Evolutionary conservation across 1,140 invertebrate species (phyloP).

Genomic region (Drosophila ficusphila): DNA sequence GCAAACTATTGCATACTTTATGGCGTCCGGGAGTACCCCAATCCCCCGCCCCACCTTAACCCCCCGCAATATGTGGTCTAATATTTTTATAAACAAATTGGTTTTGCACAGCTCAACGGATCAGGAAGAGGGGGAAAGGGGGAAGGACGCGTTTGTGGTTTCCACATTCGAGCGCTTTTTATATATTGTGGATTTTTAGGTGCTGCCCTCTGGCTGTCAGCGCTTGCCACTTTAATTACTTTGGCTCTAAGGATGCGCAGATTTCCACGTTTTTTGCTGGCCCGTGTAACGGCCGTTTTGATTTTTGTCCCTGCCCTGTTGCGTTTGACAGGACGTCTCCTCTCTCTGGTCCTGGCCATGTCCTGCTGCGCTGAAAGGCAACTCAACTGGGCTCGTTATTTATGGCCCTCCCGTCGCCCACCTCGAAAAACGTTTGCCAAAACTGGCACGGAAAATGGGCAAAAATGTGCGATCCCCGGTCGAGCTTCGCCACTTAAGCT

Average conservation of each 20-base stretch:
- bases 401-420: conserved; percentile 42
- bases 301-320: conserved; percentile 53
- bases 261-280: conserved; percentile 36
- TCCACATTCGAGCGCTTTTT: conserved; percentile 10
- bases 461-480: conserved; percentile 24
- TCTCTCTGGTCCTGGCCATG: not conserved
- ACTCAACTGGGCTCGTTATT: conserved; percentile 75
- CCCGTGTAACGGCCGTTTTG: conserved; percentile 1
- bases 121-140: not conserved
- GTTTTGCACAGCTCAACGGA: conserved; percentile 57
- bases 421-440: conserved; percentile 29
- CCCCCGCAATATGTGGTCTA: conserved; percentile 49
- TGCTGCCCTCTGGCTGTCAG: conserved; percentile 41
- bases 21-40: conserved; percentile 32
- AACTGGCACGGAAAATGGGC: conserved; percentile 25
- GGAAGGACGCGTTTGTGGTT: conserved; percentile 36
- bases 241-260: conserved; percentile 65
- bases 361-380: conserved; percentile 52
- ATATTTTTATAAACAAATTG: conserved; percentile 81
- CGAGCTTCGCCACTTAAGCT: not conserved
- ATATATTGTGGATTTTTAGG: conserved; percentile 15
- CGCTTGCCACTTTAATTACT: conserved; percentile 74
- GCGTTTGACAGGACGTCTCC: conserved; percentile 62
- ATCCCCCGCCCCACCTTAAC: not conserved
- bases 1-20: conserved; percentile 75